Evolutionary conservation across 1,140 invertebrate species (phyloP), one percentile per base, ranked within the genome.

Genomic region (Papilio polyxenes): DNA sequence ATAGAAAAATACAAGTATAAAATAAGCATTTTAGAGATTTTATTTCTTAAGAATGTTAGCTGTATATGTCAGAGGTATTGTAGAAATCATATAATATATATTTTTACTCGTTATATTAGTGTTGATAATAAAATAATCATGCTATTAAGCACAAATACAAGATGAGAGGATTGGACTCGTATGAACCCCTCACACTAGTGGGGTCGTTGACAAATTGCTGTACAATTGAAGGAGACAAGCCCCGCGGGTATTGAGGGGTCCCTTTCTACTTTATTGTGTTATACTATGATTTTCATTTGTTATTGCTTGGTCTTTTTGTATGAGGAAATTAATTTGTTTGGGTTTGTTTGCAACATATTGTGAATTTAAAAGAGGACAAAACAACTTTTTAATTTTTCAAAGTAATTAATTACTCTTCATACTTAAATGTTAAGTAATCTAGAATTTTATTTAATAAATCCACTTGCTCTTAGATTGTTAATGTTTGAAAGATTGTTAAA

Each of bases 41-140:
- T 44, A 7, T 44, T 44, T 6, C 7, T 44, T 7, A 2, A 44
- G 40, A 44, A 44, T 7, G 40, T 44, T 44, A 44, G 7, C 40
- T 7, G 4, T 44, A 44, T 44, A 44, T 44, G 40, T 44, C 40
- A 6, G 40, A 44, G 7, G 40, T 44, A 7, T 44, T 44, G 40
- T 44, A 44, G 40, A 2, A 44, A 44, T 44, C 40, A 44, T 44
- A 44, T 44, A 44, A 44, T 6, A 7, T 37, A 69, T 69, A 37
- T 69, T 69, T 15, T 37, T 13, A 7, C 31, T 0, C 13, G 65
- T 69, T 23, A 37, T 6, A 69, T 69, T 69, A 69, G 31, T 37
- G 65, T 69, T 3, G 23, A 69, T 69, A 69, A 69, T 69, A 69
- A 37, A 69, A 69, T 69, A 69, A 69, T 69, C 65, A 69, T 69